Percentiles rank a stretch among this genome's conserved stretches.
Evolutionary conservation across 2,797 vertebrate genomes (phyloP).

Genomic region (Hemitrygon akajei): DNA sequence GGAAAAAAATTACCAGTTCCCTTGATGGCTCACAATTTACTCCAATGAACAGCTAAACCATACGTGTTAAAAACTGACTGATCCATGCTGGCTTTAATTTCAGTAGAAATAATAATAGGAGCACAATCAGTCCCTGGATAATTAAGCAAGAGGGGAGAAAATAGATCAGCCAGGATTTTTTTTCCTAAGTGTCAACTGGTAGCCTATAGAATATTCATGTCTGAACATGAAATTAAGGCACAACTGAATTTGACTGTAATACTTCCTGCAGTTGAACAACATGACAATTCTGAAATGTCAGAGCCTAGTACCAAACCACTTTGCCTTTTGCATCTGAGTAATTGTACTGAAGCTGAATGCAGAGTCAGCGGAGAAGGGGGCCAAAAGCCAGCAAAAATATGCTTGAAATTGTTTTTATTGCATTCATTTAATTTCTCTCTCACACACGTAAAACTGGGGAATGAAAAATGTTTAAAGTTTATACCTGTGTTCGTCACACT

Average conservation of each 20-base stretch:
- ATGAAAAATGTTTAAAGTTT: constrained; percentile 41
- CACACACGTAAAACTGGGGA: not conserved
- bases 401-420: not conserved
- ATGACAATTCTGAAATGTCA: not conserved
- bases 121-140: not conserved
- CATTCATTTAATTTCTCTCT: not conserved
- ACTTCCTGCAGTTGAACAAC: not conserved
- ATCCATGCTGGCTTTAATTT: not conserved
- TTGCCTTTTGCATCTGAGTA: not conserved
- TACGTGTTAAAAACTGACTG: not conserved
- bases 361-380: not conserved
- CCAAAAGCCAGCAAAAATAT: not conserved
- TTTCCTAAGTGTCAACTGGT: not conserved
- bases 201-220: not conserved
- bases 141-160: not conserved
- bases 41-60: not conserved
- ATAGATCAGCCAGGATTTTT: not conserved
- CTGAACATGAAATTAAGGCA: not conserved
- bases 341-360: too few species aligned
- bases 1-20: not conserved
- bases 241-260: not conserved
- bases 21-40: not conserved
- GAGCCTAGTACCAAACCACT: not conserved
- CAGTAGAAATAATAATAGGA: not conserved
- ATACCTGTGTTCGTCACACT: constrained; percentile 94